Evolutionary conservation across 1,140 invertebrate genomes (phyloP), one percentile per base, ranked within the genome.

Genomic region (Solen grandis): DNA sequence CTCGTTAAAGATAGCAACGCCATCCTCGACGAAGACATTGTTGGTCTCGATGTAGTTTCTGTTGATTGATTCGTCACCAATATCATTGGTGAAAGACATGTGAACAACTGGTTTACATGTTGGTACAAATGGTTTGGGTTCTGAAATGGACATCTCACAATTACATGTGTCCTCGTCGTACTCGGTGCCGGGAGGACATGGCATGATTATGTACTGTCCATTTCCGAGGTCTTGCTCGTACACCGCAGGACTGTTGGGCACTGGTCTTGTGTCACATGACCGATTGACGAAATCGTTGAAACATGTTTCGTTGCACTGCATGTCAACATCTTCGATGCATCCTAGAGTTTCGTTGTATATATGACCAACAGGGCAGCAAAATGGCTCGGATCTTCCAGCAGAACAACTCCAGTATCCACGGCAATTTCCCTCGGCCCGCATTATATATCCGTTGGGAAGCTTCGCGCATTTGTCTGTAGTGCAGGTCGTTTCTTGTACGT

Each of bases 1-100:
- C 1, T 85, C 87, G 55, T 87, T 74, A 55, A 88, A 88, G 29
- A 80, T 70, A 25, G 83, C 87, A 0, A 72, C 75, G 29, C 81
- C 83, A 33, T 84, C 60, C 5, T 46, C 41, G 25, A 87, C 76
- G 29, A 76, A 55, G 31, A 88, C 87, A 41, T 84, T 85, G 8
- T 41, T 50, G 36, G 82, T 84, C 65, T 83, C 68, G 1, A 87
- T 69, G 72, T 77, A 82, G 66, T 82, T 80, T 38, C 76, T 79
- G 54, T 82, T 84, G 16, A 79, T 81, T 3, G 85, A 86, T 36
- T 85, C 69, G 70, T 88, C 85, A 27, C 29, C 54, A 50, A 79
- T 52, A 35, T 81, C 72, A 16, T 54, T 57, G 27, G 66, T 81
- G 41, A 88, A 88, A 0, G 85, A 69, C 5, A 88, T 66, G 65